Percentiles rank a stretch among this genome's conserved stretches.
These are phyloP conservation scores for Cololabis saira DNA, from an alignment of 2,113 vertebrate genomes.

Conservation along the genomic window DNA sequence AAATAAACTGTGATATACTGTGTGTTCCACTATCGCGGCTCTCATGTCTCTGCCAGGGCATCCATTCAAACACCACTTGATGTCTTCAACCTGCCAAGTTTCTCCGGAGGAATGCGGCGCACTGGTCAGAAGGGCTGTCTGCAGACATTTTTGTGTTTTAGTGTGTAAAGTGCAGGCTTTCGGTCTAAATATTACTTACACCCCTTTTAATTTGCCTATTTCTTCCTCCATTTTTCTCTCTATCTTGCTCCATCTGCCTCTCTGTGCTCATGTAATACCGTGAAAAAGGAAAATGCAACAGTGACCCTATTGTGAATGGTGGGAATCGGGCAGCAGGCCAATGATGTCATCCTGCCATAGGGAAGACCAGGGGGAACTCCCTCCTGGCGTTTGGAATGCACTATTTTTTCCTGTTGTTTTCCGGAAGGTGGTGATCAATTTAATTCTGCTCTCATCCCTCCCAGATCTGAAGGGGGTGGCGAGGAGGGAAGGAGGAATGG, in stretches of 20 bases:
- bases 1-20: conserved; percentile 42
- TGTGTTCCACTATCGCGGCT: conserved; percentile 41
- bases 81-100: conserved; percentile 38
- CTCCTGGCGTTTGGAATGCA: conserved; percentile 73
- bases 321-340: conserved; percentile 78
- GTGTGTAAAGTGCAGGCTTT: conserved; percentile 18
- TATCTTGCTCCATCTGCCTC: conserved; percentile 40
- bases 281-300: conserved; percentile 73
- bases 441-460: conserved; percentile 73
- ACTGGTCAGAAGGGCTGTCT: conserved; percentile 27
- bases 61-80: conserved; percentile 44
- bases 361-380: conserved; percentile 72
- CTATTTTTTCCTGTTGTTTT: conserved; percentile 75
- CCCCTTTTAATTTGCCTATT: conserved; percentile 13
- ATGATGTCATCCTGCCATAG: conserved; percentile 79
- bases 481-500: not conserved
- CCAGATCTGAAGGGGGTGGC: conserved; percentile 14
- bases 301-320: conserved; percentile 77
- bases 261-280: conserved; percentile 64
- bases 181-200: conserved; percentile 47
- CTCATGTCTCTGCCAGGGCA: conserved; percentile 38
- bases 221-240: conserved; percentile 40
- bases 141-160: conserved; percentile 37
- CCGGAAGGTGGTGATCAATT: conserved; percentile 75
- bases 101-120: conserved; percentile 34